These are phyloP conservation scores for Ctenopoma multispine DNA, from an alignment of 2,797 vertebrate genomes.

Conservation along the genomic window DNA sequence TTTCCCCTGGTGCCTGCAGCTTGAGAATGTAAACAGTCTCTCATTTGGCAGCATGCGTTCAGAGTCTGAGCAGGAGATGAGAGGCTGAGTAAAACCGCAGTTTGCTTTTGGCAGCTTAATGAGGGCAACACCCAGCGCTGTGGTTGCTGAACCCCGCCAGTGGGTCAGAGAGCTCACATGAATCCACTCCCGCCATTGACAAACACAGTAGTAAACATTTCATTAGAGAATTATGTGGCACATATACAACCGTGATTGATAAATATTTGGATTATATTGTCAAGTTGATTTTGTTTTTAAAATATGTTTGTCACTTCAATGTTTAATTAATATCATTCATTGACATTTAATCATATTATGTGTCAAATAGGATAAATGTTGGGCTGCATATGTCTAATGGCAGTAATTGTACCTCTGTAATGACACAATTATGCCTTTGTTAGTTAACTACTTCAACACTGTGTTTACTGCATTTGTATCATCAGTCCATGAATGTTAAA, in stretches of 20 bases:
- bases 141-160: slow-evolving; percentile 38
- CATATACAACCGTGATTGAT: slow-evolving; percentile 2
- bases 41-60: slow-evolving; percentile 60
- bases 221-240: background rate
- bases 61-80: slow-evolving; percentile 67
- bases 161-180: slow-evolving; percentile 44
- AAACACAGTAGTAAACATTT: slow-evolving; percentile 30
- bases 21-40: slow-evolving; percentile 61
- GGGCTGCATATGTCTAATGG: background rate
- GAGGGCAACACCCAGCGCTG: slow-evolving; percentile 70
- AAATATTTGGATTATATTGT: too few species aligned
- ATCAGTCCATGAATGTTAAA: background rate
- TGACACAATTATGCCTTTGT: background rate
- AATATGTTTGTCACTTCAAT: background rate
- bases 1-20: slow-evolving; percentile 52
- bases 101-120: slow-evolving; percentile 60
- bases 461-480: background rate
- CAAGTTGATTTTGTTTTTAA: too few species aligned
- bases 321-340: background rate
- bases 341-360: slow-evolving; percentile 1
- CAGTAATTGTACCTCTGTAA: background rate
- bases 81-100: slow-evolving; percentile 73
- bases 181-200: background rate
- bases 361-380: background rate
- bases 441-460: background rate